A percentile compares a stretch with the other conserved stretches of the same genome.
Evolutionary conservation across 1,140 invertebrate species (phyloP).

Genomic region (Lepidurus apus): DNA sequence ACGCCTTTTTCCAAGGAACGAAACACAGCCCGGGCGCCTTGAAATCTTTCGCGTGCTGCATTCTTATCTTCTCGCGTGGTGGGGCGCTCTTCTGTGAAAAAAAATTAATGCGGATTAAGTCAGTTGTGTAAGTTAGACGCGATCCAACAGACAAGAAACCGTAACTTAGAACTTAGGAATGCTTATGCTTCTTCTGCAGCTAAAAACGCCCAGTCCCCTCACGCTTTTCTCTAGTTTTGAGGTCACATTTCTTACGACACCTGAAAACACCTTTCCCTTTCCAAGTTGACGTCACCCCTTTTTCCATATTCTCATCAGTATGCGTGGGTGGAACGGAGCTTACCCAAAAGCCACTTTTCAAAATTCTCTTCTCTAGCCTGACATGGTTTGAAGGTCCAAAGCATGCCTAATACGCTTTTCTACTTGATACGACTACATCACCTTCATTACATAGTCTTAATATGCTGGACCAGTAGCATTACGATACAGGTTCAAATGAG

Average conservation of each 20-base stretch:
- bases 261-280: not conserved
- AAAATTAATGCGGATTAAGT: not conserved
- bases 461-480: too few species aligned
- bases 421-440: too few species aligned
- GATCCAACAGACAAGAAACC: not conserved
- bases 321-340: not conserved
- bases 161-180: not conserved
- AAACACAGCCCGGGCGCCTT: not conserved
- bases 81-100: not conserved
- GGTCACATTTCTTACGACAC: conserved; percentile 13
- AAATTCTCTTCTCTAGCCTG: not conserved
- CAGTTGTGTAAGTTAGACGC: not conserved
- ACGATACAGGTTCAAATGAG: too few species aligned
- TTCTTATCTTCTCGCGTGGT: not conserved
- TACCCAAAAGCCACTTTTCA: not conserved
- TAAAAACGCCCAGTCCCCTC: not conserved
- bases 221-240: not conserved
- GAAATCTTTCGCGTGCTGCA: conserved; percentile 1
- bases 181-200: not conserved
- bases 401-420: too few species aligned
- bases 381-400: not conserved
- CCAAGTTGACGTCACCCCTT: not conserved
- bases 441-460: too few species aligned
- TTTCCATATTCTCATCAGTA: conserved; percentile 8
- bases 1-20: conserved; percentile 17